Conservation (phyloP, 35 echinoderm and acorn worm genomes). For the Apostichopus parvimensis region DNA sequence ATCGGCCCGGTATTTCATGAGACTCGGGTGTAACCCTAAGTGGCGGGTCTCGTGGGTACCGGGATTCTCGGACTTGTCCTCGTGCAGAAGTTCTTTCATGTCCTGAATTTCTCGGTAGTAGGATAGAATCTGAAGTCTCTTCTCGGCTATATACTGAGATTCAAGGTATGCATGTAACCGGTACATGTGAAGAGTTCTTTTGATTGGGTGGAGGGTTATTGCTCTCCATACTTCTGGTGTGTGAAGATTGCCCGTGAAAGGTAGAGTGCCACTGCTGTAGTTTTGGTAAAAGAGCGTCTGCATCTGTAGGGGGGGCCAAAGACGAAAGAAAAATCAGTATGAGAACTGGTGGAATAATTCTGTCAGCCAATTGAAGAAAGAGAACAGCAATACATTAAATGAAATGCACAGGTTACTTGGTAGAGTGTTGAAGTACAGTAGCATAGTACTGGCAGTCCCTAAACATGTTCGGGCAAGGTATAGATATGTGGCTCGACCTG, state of each 20-base stretch:
- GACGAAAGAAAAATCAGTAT: too few species aligned
- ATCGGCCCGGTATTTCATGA: conserved; percentile 73
- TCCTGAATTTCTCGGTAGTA: conserved; percentile 79
- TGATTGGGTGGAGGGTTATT: conserved; percentile 94
- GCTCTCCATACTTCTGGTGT: conserved; percentile 83
- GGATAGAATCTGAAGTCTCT: conserved; percentile 64
- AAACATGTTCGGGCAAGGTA: too few species aligned
- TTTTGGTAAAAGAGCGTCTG: conserved; percentile 97
- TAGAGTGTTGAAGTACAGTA: too few species aligned
- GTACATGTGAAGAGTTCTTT: conserved; percentile 84
- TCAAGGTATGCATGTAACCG: conserved; percentile 89
- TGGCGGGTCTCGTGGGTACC: conserved; percentile 50
- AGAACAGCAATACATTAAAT: not conserved
- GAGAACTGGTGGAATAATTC: too few species aligned
- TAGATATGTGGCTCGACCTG: too few species aligned
- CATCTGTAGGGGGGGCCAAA: conserved; percentile 67
- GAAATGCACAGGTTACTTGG: too few species aligned
- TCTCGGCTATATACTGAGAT: conserved; percentile 64
- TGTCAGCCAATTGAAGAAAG: not conserved
- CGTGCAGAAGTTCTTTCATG: conserved; percentile 82
- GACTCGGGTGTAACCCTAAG: conserved; percentile 63
- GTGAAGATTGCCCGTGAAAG: conserved; percentile 88
- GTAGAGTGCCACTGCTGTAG: conserved; percentile 69
- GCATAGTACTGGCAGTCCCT: too few species aligned
- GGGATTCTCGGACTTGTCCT: conserved; percentile 54